Evolutionary conservation across 2,113 vertebrate species (phyloP), one percentile per base, ranked within the genome.

Genomic region (Eira barbara): DNA sequence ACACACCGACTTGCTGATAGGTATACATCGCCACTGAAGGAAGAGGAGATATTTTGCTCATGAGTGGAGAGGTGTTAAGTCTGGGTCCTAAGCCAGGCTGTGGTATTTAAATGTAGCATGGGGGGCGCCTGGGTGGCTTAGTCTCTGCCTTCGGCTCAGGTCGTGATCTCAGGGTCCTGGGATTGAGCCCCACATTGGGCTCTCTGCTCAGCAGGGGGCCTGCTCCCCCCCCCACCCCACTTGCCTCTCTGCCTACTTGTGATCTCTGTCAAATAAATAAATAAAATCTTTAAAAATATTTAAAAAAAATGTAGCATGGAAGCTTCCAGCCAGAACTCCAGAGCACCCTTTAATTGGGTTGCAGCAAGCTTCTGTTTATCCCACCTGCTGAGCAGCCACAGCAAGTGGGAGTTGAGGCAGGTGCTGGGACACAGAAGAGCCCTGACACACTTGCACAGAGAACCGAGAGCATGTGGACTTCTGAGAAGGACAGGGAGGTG

Each of bases 301-400:
- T 15, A 4, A 15, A 17, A 52, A 55, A 63, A 63, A 88, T 71
- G 63, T 7, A 34, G 82, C 95, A 55, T 2, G 34, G 76, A 96
- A 73, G 34, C 81, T 96, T 97, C 84, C 12, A 92, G 96, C 11
- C 79, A 6, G 3, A 86, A 39, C 18, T 69, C 89, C 65, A 73
- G 93, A 92, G 76, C 39, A 73, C 55, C 90, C 52, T 78, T 92
- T 80, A 91, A 63, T 89, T 71, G 87, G 97, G 83, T 89, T 87
- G 67, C 42, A 95, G 63, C 79, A 82, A 96, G 92, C 89, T 94
- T 88, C 96, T 91, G 14, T 89, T 80, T 18, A 34, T 74, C 76
- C 81, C 21, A 84, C 69, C 73, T 86, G 93, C 82, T 76, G 91
- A 90, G 79, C 86, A 80, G 79, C 93, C 89, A 63, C 34, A 57